Evolutionary conservation across 2,113 vertebrate species (phyloP).

Genomic region (Anolis carolinensis): DNA sequence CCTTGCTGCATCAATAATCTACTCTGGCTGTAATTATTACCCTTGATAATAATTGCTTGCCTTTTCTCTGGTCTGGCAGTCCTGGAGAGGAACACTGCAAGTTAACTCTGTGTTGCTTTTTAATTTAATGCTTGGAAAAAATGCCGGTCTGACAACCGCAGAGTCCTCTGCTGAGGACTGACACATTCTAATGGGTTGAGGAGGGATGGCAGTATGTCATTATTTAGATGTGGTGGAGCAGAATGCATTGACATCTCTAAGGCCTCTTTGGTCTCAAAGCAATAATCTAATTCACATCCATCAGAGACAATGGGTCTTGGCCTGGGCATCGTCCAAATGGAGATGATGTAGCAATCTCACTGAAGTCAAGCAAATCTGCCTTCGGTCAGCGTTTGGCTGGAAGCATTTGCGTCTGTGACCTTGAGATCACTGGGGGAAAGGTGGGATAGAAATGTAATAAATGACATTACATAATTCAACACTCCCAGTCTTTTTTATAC

Average conservation of each 20-base stretch:
- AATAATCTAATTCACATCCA: neutral
- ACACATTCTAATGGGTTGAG: fast-evolving
- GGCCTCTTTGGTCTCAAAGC: neutral
- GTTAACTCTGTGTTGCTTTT: neutral
- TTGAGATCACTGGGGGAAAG: neutral
- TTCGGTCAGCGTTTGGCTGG: neutral
- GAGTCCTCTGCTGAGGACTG: neutral
- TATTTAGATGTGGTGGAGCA: neutral
- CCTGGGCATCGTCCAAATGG: no score
- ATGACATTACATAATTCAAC: neutral
- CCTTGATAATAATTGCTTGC: neutral
- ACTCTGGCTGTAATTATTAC: neutral
- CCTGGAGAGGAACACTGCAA: neutral
- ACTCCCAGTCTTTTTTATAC: neutral
- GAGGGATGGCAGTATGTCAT: neutral
- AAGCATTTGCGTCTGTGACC: neutral
- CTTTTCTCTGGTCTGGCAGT: neutral
- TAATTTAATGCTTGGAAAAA: neutral
- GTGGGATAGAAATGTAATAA: neutral
- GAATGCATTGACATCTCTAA: neutral
- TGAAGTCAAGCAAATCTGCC: neutral
- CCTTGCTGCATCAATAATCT: neutral
- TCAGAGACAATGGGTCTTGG: neutral
- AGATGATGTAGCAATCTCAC: no score
- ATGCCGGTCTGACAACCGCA: neutral